Base-by-base conservation (phyloP, 2,113 vertebrate species). In the Notarius lentiginosus region DNA sequence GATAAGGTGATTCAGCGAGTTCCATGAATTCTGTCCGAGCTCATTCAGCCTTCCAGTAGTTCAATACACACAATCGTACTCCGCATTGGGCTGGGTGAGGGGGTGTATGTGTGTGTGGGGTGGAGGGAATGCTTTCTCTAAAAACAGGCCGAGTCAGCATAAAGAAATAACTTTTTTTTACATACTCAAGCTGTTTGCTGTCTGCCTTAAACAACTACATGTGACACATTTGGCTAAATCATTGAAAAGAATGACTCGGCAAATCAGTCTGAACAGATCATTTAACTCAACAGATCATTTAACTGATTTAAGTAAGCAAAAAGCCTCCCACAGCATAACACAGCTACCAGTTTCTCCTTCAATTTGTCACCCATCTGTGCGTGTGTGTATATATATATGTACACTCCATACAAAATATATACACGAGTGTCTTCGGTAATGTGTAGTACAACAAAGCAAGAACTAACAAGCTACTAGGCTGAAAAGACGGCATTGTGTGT, bases 231-330 rank as follows among this genome's bases (percentile, higher is more conserved):
- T 60, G 56, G 30, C 53, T 15, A 20, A 20, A 79, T 79, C 27
- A 30, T 27, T 80, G 27, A 60, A 80, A 34, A 80, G 79, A 22
- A 20, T 7, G 27, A 60, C 22, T 80, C 18, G 2, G 79, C 12
- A 9, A 60, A 80, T 41, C 79, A 41, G 20, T 79, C n/a, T 79
- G 15, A 79, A 79, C 53, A 58, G 53, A 79, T 58, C 53, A 56
- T 79, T 79, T 58, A 58, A 34, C 55, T 60, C 9, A 80, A 60
- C 55, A 80, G 56, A 60, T 80, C 79, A 60, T 80, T 80, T 56
- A 79, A 79, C 76, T 79, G 53, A 79, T 56, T 56, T 80, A 80
- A 80, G 60, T 60, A 60, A 80, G 77, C 77, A 80, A 34, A 80
- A 60, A 12, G 77, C 8, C 55, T 58, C 55, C 27, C 5, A 79